Evolutionary conservation across 2,797 vertebrate species (phyloP).

Genomic region (Smutsia temminckii): DNA sequence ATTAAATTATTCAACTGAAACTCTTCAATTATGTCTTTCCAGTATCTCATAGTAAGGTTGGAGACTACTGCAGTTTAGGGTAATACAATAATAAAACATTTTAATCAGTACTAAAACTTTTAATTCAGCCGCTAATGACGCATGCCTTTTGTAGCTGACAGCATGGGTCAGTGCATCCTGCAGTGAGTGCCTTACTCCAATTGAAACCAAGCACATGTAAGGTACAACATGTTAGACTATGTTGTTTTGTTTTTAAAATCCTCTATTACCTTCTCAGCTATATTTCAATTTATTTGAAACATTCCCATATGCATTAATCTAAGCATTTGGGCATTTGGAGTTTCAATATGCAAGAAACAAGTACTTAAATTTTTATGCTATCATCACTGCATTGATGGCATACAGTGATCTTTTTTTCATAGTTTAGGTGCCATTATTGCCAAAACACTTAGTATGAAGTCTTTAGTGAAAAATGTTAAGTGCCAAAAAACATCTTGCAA

Average conservation of each 20-base stretch:
- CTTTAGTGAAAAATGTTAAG: constrained; percentile 54
- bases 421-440: constrained; percentile 14
- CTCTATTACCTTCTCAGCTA: constrained; percentile 25
- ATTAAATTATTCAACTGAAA: constrained; percentile 76
- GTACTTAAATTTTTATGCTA: neutral
- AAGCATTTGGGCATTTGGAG: neutral
- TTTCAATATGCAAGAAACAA: neutral
- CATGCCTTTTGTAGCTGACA: constrained; percentile 71
- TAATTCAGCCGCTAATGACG: constrained; percentile 78
- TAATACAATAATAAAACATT: constrained; percentile 81
- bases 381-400: neutral
- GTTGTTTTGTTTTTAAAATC: neutral
- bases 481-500: constrained; percentile 41
- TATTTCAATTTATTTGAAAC: neutral
- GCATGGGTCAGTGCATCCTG: constrained; percentile 72
- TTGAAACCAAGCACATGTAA: constrained; percentile 72
- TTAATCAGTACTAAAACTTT: constrained; percentile 81
- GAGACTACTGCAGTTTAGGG: constrained; percentile 79
- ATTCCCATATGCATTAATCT: neutral
- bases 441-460: constrained; percentile 19
- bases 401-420: neutral
- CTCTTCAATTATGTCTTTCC: constrained; percentile 73
- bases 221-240: constrained; percentile 45
- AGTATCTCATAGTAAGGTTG: constrained; percentile 80
- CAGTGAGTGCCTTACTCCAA: constrained; percentile 77